phyloP scores from a whole-genome alignment of 1,140 invertebrate species.

The Pseudachorutes palmiensis region DNA sequence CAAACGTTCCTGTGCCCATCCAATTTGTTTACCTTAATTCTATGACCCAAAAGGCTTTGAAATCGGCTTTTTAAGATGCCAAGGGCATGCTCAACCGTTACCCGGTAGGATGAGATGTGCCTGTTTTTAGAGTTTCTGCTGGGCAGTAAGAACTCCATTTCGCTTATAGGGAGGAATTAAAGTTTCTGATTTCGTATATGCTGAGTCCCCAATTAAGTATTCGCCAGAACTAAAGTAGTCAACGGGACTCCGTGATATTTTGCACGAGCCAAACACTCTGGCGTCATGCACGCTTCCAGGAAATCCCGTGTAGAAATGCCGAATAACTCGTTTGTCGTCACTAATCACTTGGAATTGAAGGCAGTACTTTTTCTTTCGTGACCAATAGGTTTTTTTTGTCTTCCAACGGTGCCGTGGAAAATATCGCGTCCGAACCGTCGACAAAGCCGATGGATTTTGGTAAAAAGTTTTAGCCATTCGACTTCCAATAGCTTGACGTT shows the following conservation, averaged over 20 bases:
- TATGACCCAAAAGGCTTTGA: background rate
- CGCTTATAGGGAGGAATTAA: constrained; percentile 6
- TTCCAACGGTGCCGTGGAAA: constrained; percentile 7
- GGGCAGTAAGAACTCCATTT: background rate
- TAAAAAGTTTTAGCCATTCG: constrained; percentile 16
- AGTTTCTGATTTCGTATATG: constrained; percentile 11
- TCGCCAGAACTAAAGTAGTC: constrained; percentile 11
- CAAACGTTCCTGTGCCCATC: constrained; percentile 5
- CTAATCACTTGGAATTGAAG: constrained; percentile 26
- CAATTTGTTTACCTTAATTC: background rate
- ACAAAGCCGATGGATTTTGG: constrained; percentile 23
- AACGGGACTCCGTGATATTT: background rate
- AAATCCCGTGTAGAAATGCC: constrained; percentile 18
- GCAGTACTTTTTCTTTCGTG: constrained; percentile 21
- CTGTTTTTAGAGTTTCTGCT: constrained; percentile 4
- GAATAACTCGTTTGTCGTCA: background rate
- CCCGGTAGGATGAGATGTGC: constrained; percentile 13
- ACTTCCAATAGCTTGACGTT: background rate
- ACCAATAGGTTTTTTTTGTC: constrained; percentile 25
- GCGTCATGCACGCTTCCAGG: constrained; percentile 26
- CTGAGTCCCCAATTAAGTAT: constrained; percentile 20
- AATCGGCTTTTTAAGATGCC: constrained; percentile 14
- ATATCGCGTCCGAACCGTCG: constrained; percentile 16
- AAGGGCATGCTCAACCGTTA: constrained; percentile 18
- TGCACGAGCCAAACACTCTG: constrained; percentile 13